Evolutionary conservation across 2,797 vertebrate species (phyloP), one percentile per base, ranked within the genome.

Genomic region (Merluccius polli): DNA sequence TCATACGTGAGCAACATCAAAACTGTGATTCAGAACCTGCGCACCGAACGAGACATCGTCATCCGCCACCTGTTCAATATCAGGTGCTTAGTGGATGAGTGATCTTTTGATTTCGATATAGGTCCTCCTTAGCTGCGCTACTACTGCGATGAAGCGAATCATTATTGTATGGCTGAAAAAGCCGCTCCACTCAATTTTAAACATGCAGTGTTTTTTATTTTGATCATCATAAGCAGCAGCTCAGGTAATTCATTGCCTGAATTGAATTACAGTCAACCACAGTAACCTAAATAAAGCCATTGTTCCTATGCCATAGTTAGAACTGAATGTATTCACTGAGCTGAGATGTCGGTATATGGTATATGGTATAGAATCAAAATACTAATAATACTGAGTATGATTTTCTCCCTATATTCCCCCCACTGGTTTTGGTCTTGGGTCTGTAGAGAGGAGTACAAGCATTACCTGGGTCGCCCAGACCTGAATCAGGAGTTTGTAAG

Each of bases 401-500:
- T 59, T 59, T 59, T 59, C 48, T 24, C 7, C 2, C 59, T 59
- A 12, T 38, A 38, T 38, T 38, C 36, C 10, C 52, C 21, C 6
- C 52, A 59, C 59, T 65, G 59, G n/a, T 59, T 59, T 59, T n/a
- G 59, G 1, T 5, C 31, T 52, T 52, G 7, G 73, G 16, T 85
- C 24, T 72, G 4, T 77, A 95, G 94, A 82, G 89, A 93, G 83
- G 87, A 92, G 32, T 94, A 86, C 80, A 92, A 93, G 76, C 93
- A 94, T 70, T 96, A 90, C 84, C 84, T 99, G 71, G 86, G 80
- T 32, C 91, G 91, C 48, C 95, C 95, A 0, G 96, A 99, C 84
- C 88, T 94, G 81, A 99, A 94, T 82, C 97, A 99, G 89, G 93
- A 95, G 72, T 94, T 96, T 83, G 94, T 99, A 31, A 89, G 91